These are phyloP conservation scores for Achlya flavicornis DNA, from an alignment of 2,888 invertebrate species.

Conservation along the genomic window DNA sequence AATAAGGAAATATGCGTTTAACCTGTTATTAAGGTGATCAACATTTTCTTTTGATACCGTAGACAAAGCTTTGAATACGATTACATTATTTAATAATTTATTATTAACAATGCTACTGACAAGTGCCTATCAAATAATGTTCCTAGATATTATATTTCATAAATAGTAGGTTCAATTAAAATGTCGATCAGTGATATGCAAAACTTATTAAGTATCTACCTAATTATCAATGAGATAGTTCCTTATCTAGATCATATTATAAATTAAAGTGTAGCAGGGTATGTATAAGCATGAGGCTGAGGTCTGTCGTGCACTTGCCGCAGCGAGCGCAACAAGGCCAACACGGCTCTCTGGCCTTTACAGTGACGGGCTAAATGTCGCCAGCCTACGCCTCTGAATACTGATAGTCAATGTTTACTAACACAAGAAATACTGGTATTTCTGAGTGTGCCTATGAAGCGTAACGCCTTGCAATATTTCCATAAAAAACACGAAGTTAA, in stretches of 20 bases:
- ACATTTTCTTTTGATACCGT: background rate
- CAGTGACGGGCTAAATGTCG: constrained; percentile 72
- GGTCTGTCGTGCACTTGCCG: constrained; percentile 63
- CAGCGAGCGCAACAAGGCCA: constrained; percentile 59
- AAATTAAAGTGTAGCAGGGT: constrained; percentile 3
- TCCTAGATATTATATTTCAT: background rate
- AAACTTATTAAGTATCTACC: background rate
- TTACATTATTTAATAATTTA: background rate
- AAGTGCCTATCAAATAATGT: background rate
- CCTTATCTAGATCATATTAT: constrained; percentile 23
- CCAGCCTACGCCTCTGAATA: constrained; percentile 30
- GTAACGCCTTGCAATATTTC: constrained; percentile 1
- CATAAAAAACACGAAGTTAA: background rate
- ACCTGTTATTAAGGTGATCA: no score
- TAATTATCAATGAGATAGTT: constrained; percentile 5
- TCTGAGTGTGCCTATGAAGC: background rate
- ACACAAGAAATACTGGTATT: constrained; percentile 31
- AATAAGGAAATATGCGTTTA: constrained; percentile 19
- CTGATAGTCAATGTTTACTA: constrained; percentile 41
- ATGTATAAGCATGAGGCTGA: constrained; percentile 6
- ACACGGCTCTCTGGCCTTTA: constrained; percentile 60
- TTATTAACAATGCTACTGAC: background rate
- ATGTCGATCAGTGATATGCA: background rate
- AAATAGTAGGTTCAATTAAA: background rate
- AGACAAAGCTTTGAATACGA: background rate